Conservation (phyloP, 2,888 invertebrate genomes). For the Dolomedes plantarius region DNA sequence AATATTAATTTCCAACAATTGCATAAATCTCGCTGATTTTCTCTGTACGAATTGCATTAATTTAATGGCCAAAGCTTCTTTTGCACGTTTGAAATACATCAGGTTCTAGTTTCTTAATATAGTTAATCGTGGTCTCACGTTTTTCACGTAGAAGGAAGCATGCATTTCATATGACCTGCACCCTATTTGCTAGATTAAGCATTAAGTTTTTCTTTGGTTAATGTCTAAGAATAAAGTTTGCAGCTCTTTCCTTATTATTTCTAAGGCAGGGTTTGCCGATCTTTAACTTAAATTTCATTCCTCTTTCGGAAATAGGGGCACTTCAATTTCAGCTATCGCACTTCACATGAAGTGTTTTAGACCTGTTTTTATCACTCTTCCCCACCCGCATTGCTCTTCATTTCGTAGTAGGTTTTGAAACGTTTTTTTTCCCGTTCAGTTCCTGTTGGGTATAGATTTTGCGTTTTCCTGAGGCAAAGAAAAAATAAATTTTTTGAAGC, state of each 20-base stretch:
- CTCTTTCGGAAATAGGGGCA: conserved; percentile 42
- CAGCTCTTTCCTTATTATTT: conserved; percentile 39
- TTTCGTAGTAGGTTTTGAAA: conserved; percentile 13
- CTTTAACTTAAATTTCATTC: conserved; percentile 63
- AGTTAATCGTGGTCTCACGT: conserved; percentile 38
- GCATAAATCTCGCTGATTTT: no score
- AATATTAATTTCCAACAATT: no score
- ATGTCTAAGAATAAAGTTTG: not conserved
- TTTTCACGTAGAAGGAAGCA: conserved; percentile 31
- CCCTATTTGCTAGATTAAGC: conserved; percentile 66
- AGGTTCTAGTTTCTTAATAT: conserved; percentile 23
- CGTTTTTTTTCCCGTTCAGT: conserved; percentile 28
- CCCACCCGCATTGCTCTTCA: not conserved
- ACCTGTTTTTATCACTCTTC: conserved; percentile 45
- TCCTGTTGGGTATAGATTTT: conserved; percentile 40
- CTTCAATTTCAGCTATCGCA: conserved; percentile 60
- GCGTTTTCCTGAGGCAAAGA: conserved; percentile 23
- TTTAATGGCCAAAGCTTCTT: conserved; percentile 37
- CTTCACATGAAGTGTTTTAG: conserved; percentile 56
- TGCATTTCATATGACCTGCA: conserved; percentile 38
- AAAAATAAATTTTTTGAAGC: conserved; percentile 27
- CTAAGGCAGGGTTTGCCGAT: conserved; percentile 39
- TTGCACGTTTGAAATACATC: conserved; percentile 19
- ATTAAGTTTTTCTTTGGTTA: conserved; percentile 42
- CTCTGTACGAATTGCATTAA: conserved; percentile 1